Evolutionary conservation across 2,113 vertebrate genomes (phyloP), one percentile per base, ranked within the genome.

Genomic region (Sorex fumeus): DNA sequence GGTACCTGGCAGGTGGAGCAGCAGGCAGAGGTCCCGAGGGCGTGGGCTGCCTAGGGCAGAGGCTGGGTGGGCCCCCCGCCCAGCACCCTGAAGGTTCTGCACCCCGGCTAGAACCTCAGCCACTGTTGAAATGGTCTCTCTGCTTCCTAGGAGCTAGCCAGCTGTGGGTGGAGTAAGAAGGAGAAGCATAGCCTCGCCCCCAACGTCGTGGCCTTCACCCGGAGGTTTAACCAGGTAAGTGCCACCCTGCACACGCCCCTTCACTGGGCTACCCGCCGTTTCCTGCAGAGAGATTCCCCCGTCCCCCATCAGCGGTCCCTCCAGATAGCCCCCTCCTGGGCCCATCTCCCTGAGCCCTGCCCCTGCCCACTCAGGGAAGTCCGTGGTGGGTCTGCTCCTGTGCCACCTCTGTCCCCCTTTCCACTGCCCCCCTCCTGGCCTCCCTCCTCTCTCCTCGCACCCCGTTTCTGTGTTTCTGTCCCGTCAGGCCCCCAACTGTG

Each of bases 131-230:
- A 84, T 16, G 57, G 84, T 86, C 30, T 95, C 84, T 97, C 8
- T 98, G 19, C 97, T 97, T 98, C 96, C 83, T 97, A 99, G 99
- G 99, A 99, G 97, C 98, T 99, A 89, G 98, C 98, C 86, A 99
- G 98, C 97, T 99, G 99, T 96, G 99, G 99, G 91, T 99, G 99
- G 99, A 99, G 99, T 93, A 99, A 99, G 96, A 99, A 99, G 93
- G 99, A 99, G 96, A 99, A 99, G 96, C 98, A 99, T 92, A 98
- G 98, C 82, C 98, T 99, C 0, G 98, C 99, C 72, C 99, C 99
- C 57, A 99, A 99, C 43, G 97, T 99, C 79, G 99, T 99, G 88
- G 99, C 99, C 90, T 99, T 99, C 96, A 99, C 99, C n/a, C 98
- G 99, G 90, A 98, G 99, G 87, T 99, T 99, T 97, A 99, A 99